These are phyloP conservation scores for Creontiades dilutus DNA, from an alignment of 2,888 invertebrate genomes.

Conservation along the genomic window DNA sequence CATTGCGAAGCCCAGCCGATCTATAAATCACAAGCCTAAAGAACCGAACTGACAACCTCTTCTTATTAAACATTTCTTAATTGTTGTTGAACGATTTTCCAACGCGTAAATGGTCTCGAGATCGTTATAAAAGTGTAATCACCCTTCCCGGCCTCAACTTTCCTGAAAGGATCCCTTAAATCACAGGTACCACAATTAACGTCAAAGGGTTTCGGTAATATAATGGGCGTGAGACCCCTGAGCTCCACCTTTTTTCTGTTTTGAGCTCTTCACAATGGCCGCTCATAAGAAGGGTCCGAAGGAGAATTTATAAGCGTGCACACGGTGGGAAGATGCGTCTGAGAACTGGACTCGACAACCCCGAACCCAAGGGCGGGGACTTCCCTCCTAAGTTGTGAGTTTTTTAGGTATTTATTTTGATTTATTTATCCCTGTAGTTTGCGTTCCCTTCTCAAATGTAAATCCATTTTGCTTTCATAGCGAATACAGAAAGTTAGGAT, in stretches of 20 bases:
- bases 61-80: no score
- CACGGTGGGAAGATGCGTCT: background rate
- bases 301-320: slow-evolving; percentile 6
- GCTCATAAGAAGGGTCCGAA: background rate
- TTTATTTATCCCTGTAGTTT: background rate
- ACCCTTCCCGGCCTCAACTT: slow-evolving; percentile 10
- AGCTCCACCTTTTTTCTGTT: background rate
- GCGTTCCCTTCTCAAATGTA: no score
- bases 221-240: slow-evolving; percentile 3
- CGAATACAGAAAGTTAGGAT: no score
- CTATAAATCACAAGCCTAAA: no score
- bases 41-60: no score
- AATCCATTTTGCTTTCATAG: no score
- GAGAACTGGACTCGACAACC: background rate
- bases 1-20: no score
- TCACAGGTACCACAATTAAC: slow-evolving; percentile 17
- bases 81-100: no score
- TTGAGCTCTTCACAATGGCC: background rate
- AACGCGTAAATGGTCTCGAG: no score
- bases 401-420: slow-evolving; percentile 23
- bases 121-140: slow-evolving; percentile 10
- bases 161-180: background rate
- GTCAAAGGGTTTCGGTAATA: background rate
- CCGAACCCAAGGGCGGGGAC: background rate
- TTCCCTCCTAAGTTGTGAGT: background rate